Evolutionary conservation across 2,797 vertebrate genomes (phyloP), one percentile per base, ranked within the genome.

Genomic region (Leucoraja ocellata): DNA sequence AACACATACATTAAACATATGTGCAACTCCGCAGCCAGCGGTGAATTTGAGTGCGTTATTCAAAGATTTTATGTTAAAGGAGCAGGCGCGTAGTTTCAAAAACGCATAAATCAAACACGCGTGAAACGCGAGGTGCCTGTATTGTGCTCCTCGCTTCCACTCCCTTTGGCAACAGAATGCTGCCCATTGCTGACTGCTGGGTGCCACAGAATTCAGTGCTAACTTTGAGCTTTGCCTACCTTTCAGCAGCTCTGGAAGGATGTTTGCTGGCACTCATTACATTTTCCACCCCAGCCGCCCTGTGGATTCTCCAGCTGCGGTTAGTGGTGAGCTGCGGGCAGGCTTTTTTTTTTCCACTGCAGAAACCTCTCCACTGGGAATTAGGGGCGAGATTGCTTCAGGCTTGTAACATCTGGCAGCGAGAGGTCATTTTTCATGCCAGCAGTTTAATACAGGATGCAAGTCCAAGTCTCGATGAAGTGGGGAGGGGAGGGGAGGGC

Each of bases 251-350:
- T 13, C n/a, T 86, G 83, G 58, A 18, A 88, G 18, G 1, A 1
- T n/a, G 32, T 18, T 36, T 7, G 1, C 28, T 63, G 11, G 11
- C 77, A 78, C 11, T 74, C n/a, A 0, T 78, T 78, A 16, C 7
- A 88, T 23, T 88, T 88, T 88, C 63, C 84, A 88, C n/a, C 68
- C 84, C n/a, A 36, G 28, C 61, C 1, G 16, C 32, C 61, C 84
- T 21, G n/a, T 23, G 61, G 84, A 21, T 36, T 68, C 63, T 61
- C 58, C 83, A 65, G 61, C 28, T 88, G 84, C 36, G 18, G 65
- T 88, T 88, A 68, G 16, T 68, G 84, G 84, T 88, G 84, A 68
- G 61, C 23, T 25, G 63, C 68, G 84, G n/a, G n/a, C 84, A 36
- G 81, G 71, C 23, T 6, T 74, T 68, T 36, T n/a, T 63, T 3